Evolutionary conservation across 2,888 invertebrate genomes (phyloP).

Genomic region (Tenodera sinensis): DNA sequence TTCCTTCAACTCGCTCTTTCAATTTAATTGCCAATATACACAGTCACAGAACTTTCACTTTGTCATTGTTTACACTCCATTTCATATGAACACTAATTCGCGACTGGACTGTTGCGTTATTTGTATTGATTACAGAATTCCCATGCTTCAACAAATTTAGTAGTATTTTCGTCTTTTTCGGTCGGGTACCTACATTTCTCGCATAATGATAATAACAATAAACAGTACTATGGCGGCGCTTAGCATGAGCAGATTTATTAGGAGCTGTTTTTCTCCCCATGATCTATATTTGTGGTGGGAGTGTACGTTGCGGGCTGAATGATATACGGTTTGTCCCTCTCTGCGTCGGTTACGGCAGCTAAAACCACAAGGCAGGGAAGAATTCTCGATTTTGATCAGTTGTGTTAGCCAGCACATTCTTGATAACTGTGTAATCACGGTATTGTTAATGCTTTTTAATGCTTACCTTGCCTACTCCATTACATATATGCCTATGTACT

Average conservation of each 20-base stretch:
- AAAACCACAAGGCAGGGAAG: not conserved
- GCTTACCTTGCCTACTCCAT: no score
- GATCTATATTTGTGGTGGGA: not conserved
- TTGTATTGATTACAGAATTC: no score
- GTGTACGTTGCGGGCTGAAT: not conserved
- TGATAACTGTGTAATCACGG: no score
- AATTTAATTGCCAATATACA: no score
- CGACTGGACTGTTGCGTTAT: no score
- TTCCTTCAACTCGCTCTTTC: no score
- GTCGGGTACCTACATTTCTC: not conserved
- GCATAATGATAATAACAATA: not conserved
- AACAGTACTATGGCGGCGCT: not conserved
- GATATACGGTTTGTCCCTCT: not conserved
- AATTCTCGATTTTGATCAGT: not conserved
- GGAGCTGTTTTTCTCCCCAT: not conserved
- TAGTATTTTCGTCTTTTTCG: not conserved
- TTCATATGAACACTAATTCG: no score
- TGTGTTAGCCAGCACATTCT: no score
- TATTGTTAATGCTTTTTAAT: no score
- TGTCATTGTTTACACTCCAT: no score
- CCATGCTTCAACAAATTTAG: not conserved
- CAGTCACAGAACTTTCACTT: no score
- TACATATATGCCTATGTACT: no score
- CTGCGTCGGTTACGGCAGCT: not conserved
- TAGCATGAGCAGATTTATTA: not conserved